Percentiles rank a stretch among this genome's conserved stretches.
These are phyloP conservation scores for Aleiodes leptofemur DNA, from an alignment of 2,888 invertebrate species.

Conservation along the genomic window DNA sequence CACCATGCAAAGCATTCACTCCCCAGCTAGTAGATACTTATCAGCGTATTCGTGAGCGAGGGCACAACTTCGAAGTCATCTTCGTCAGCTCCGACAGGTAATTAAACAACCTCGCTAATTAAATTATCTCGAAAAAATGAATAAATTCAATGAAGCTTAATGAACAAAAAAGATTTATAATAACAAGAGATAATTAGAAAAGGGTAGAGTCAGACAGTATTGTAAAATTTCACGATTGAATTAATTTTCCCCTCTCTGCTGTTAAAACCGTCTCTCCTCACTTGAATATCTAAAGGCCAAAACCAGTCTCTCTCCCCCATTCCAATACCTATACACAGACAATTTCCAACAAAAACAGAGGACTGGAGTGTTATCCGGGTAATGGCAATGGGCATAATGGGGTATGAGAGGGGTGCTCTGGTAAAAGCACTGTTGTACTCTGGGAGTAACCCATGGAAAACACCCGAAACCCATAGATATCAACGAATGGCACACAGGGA, in stretches of 20 bases:
- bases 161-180: constrained; percentile 7
- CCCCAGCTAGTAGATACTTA: constrained; percentile 87
- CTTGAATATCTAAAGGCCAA: not conserved
- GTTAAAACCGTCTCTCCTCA: not conserved
- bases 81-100: constrained; percentile 92
- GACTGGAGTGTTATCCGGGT: constrained; percentile 32
- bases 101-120: constrained; percentile 59
- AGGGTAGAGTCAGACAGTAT: not conserved
- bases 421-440: constrained; percentile 22
- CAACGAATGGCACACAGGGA: constrained; percentile 52
- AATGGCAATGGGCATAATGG: constrained; percentile 26
- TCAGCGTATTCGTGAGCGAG: constrained; percentile 81
- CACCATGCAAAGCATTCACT: constrained; percentile 90
- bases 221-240: constrained; percentile 45
- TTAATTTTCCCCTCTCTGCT: constrained; percentile 2
- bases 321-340: not conserved
- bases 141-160: not conserved
- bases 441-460: constrained; percentile 12
- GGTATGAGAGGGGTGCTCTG: constrained; percentile 3
- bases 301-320: not conserved
- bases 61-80: constrained; percentile 86
- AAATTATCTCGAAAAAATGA: not conserved
- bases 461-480: constrained; percentile 32
- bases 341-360: not conserved
- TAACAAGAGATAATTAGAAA: not conserved